Evolutionary conservation across 2,797 vertebrate species (phyloP).

Genomic region (Ceryle rudis): DNA sequence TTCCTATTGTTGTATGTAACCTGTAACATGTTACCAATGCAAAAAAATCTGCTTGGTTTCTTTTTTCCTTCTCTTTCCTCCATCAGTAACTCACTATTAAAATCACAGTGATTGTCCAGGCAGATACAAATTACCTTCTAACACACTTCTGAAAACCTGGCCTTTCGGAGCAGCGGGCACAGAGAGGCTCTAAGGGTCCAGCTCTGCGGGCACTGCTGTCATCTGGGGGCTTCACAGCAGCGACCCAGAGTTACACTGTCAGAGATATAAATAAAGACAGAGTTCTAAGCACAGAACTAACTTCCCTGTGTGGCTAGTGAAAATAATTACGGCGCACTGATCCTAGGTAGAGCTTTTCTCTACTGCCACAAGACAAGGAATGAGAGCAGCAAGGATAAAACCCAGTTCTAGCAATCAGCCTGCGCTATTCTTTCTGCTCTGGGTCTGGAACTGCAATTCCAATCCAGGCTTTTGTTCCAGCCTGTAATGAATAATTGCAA

Average conservation of each 20-base stretch:
- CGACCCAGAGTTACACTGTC: background rate
- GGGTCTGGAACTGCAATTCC: constrained; percentile 11
- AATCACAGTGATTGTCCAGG: background rate
- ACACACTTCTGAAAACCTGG: background rate
- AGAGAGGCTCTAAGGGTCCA: background rate
- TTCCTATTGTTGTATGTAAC: background rate
- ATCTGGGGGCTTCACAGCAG: background rate
- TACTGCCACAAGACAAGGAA: background rate
- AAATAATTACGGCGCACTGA: rapidly evolving
- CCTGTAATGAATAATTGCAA: constrained; percentile 43
- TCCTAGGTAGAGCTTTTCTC: background rate
- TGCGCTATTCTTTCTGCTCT: background rate
- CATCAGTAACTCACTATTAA: background rate
- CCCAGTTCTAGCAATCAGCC: background rate
- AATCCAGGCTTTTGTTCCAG: constrained; percentile 39
- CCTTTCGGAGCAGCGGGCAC: background rate
- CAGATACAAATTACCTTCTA: background rate
- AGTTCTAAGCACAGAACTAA: background rate
- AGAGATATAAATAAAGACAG: background rate
- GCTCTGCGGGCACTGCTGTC: background rate
- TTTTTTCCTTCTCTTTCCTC: background rate
- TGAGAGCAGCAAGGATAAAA: background rate
- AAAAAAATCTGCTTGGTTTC: background rate
- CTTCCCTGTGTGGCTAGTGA: background rate
- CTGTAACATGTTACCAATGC: background rate